Base-by-base conservation (phyloP, 2,113 vertebrate species). In the Talpa occidentalis region DNA sequence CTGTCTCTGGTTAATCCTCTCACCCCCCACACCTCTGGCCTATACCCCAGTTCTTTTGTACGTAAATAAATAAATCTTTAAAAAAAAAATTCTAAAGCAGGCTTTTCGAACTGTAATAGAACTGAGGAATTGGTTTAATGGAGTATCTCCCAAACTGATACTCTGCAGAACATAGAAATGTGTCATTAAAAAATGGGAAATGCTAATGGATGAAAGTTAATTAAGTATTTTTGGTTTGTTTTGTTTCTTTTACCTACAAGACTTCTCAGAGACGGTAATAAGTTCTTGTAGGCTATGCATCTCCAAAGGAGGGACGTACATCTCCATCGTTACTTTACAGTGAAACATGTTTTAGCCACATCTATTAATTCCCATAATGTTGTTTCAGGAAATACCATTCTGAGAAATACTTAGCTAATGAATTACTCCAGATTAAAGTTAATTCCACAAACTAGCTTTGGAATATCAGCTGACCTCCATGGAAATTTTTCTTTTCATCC, bases 91-190 rank as follows among this genome's bases (percentile, higher is more conserved):
- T 64, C 47, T 76, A 91, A 60, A 77, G 37, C 8, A 93, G 12
- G 1, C 17, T 64, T 21, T 87, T 91, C 37, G 59, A 19, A 79
- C 28, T 84, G 52, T 83, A 32, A 70, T n/a, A 80, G 17, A 85
- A 94, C 92, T 96, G 59, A 90, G 82, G 44, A 90, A 91, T 5
- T 49, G 4, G 21, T 52, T 91, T 83, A 72, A 44, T 66, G 24
- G 10, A 64, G 74, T 42, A 6, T 76, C 81, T 92, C 59, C 67
- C 72, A 94, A 90, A 35, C 32, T 62, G 56, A 28, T 32, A 26
- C 81, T 69, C 72, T 93, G 8, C 17, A 64, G 7, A 9, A 77
- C 73, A 67, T 40, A 78, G 11, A 12, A 59, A 28, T 92, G 72
- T 94, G 30, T 73, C 64, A 56, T 2, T 5, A 76, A 76, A 49